A percentile compares a stretch with the other conserved stretches of the same genome.
These are phyloP conservation scores for Arctocebus calabarensis DNA, from an alignment of 2,797 vertebrate genomes.

Conservation along the genomic window DNA sequence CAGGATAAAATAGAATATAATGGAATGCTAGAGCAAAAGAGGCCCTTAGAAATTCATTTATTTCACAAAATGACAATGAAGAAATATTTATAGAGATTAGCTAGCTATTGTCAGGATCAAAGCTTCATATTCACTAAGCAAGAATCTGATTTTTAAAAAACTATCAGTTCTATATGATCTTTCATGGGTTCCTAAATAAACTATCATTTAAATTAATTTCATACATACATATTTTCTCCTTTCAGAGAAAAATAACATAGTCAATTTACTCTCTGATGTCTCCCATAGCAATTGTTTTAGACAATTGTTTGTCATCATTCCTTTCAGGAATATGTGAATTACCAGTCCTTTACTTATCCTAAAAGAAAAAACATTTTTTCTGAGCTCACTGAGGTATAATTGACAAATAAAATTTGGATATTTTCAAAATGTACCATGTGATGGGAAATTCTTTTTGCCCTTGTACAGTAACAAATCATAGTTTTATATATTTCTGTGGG, in stretches of 20 bases:
- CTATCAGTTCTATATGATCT: neutral
- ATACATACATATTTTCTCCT: neutral
- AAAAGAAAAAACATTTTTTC: slow-evolving; percentile 1
- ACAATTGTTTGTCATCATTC: neutral
- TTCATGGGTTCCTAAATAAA: slow-evolving; percentile 19
- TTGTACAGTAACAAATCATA: neutral
- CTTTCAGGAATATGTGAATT: slow-evolving; percentile 23
- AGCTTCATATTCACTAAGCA: neutral
- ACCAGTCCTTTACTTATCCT: neutral
- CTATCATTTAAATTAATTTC: slow-evolving; percentile 23
- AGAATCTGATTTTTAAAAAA: neutral
- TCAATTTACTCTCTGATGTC: neutral
- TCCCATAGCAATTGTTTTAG: neutral
- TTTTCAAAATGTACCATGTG: neutral
- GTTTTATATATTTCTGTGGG: neutral
- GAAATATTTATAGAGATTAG: neutral
- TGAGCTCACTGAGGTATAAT: neutral
- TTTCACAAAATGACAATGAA: neutral
- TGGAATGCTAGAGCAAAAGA: neutral
- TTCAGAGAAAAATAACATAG: slow-evolving; percentile 24
- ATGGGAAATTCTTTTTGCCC: neutral
- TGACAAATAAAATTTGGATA: slow-evolving; percentile 6
- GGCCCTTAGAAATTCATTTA: neutral
- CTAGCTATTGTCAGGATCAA: neutral
- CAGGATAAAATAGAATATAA: neutral